phyloP scores from a whole-genome alignment of 35 echinoderm and acorn worm genomes.

The Chiridota heheva region DNA sequence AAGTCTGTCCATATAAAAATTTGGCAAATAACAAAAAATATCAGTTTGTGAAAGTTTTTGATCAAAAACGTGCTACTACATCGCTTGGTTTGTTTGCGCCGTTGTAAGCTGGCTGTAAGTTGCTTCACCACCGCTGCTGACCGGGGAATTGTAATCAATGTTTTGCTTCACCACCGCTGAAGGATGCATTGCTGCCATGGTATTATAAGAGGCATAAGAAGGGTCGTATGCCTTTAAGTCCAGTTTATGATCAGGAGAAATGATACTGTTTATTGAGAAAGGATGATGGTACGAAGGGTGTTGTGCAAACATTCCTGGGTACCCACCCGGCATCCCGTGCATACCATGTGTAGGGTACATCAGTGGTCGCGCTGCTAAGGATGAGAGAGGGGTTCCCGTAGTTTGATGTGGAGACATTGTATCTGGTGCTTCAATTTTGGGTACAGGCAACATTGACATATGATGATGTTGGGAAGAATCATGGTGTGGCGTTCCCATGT shows the following conservation, averaged over 20 bases:
- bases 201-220: conserved; percentile 77
- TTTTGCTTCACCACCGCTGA: conserved; percentile 69
- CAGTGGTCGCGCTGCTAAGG: conserved; percentile 41
- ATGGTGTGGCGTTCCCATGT: conserved; percentile 44
- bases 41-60: no score
- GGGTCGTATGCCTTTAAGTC: conserved; percentile 95
- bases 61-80: no score
- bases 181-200: conserved; percentile 83
- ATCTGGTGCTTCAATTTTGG: conserved; percentile 59
- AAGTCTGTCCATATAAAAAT: no score
- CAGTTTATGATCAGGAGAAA: conserved; percentile 95
- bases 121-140: conserved; percentile 65
- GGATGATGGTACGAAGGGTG: conserved; percentile 92
- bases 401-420: conserved; percentile 57
- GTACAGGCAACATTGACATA: conserved; percentile 32
- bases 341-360: conserved; percentile 53
- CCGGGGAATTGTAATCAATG: conserved; percentile 82
- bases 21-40: no score
- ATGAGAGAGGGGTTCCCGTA: conserved; percentile 62
- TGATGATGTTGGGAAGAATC: conserved; percentile 49
- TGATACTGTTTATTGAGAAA: conserved; percentile 98
- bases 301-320: conserved; percentile 83
- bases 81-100: conserved; percentile 75
- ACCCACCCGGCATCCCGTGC: conserved; percentile 57
- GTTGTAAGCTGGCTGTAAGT: conserved; percentile 95